Evolutionary conservation across 2,888 invertebrate species (phyloP).

Genomic region (Acleris sparsana): DNA sequence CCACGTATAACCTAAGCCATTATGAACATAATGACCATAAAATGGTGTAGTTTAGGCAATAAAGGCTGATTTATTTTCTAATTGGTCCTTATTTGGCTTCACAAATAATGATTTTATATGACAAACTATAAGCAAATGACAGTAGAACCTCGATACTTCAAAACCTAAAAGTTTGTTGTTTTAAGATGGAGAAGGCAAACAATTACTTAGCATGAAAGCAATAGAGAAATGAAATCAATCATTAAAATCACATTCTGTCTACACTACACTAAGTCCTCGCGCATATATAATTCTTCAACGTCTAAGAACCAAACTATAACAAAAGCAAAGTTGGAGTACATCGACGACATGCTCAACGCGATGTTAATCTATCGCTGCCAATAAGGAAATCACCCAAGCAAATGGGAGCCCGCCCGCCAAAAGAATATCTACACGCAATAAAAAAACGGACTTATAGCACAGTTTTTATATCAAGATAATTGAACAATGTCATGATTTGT

Average conservation of each 20-base stretch:
- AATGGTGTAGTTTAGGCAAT: not conserved
- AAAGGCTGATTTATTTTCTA: constrained; percentile 1
- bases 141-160: no score
- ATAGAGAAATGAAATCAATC: no score
- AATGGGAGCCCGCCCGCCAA: constrained; percentile 5
- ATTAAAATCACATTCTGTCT: no score
- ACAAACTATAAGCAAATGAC: no score
- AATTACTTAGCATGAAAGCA: no score
- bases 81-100: not conserved
- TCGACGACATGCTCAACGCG: not conserved
- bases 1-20: not conserved
- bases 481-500: constrained; percentile 19
- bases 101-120: not conserved
- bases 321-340: not conserved
- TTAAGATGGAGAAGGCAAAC: no score
- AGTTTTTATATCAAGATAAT: constrained; percentile 18
- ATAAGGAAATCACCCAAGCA: constrained; percentile 23
- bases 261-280: no score
- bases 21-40: constrained; percentile 1
- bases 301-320: not conserved
- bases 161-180: no score
- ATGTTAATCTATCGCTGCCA: constrained; percentile 8
- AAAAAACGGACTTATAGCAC: constrained; percentile 5
- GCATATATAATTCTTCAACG: not conserved
- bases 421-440: not conserved